phyloP scores from a whole-genome alignment of 2,113 vertebrate species.

The Nothobranchius kuhntae region DNA sequence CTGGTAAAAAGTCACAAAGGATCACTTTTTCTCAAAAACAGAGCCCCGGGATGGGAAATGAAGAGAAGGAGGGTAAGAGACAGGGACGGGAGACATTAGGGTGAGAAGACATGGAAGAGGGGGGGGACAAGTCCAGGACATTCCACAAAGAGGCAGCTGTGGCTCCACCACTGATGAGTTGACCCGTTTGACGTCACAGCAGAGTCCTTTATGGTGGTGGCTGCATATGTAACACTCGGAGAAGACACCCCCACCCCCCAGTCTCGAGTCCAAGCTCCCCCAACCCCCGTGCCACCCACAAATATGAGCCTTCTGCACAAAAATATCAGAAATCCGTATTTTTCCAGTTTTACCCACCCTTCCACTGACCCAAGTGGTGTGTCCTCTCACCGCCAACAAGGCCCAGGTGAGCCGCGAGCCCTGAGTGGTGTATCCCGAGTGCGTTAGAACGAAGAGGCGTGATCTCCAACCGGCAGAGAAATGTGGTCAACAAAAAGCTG shows the following conservation, averaged over 20 bases:
- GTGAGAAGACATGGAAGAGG: conserved; percentile 20
- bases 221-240: conserved; percentile 58
- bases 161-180: conserved; percentile 64
- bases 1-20: conserved; percentile 58
- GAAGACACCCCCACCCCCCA: conserved; percentile 47
- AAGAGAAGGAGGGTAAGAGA: conserved; percentile 22
- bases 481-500: conserved; percentile 75
- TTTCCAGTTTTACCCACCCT: conserved; percentile 46
- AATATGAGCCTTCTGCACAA: conserved; percentile 40
- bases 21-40: conserved; percentile 58
- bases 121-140: conserved; percentile 59
- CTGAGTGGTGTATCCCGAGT: conserved; percentile 70
- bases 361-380: conserved; percentile 60
- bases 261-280: conserved; percentile 21
- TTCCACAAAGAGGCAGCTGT: conserved; percentile 77
- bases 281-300: conserved; percentile 7
- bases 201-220: conserved; percentile 45
- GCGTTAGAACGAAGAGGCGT: conserved; percentile 66
- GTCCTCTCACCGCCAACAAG: conserved; percentile 60
- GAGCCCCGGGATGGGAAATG: conserved; percentile 19
- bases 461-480: conserved; percentile 78
- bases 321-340: conserved; percentile 42
- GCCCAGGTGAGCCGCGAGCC: conserved; percentile 48
- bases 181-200: conserved; percentile 39
- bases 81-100: conserved; percentile 14